Evolutionary conservation across 1,140 invertebrate species (phyloP).

Genomic region (Ridgeia piscesae): DNA sequence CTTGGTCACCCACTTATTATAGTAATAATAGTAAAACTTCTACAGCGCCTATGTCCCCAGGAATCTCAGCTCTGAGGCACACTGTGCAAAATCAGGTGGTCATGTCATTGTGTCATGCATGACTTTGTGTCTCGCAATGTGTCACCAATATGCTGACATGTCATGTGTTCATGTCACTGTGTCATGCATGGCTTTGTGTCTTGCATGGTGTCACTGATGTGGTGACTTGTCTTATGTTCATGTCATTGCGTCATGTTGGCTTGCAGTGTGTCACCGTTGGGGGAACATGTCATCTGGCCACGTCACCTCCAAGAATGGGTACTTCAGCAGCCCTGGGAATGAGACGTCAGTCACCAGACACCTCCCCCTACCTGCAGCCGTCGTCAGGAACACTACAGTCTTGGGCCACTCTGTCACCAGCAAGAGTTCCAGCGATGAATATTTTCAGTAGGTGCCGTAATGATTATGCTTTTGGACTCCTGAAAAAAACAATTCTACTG

Average conservation of each 20-base stretch:
- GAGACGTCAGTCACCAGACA: not conserved
- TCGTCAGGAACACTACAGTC: not conserved
- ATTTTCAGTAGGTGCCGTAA: constrained; percentile 28
- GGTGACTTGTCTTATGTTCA: too few relatives aligned
- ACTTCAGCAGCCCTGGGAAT: not conserved
- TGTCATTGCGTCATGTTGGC: too few relatives aligned
- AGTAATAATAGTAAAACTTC: too few relatives aligned
- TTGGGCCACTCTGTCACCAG: constrained; percentile 12
- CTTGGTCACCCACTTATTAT: too few relatives aligned
- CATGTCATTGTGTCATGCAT: too few relatives aligned
- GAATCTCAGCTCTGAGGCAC: too few relatives aligned
- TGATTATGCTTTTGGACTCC: too few relatives aligned
- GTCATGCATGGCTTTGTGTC: too few relatives aligned
- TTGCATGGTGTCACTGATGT: not conserved
- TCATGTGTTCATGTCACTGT: too few relatives aligned
- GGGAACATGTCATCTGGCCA: not conserved
- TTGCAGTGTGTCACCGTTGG: not conserved
- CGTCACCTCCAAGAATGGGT: not conserved
- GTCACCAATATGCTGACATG: not conserved
- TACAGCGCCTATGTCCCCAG: too few relatives aligned
- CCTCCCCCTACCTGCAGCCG: not conserved
- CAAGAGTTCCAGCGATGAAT: constrained; percentile 30
- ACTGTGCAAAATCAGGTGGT: too few relatives aligned
- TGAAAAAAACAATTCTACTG: too few relatives aligned
- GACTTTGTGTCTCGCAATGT: not conserved